Evolutionary conservation across 92 coral and sea anemone species (phyloP), one percentile per base, ranked within the genome.

Genomic region (Zoanthus sansibaricus): DNA sequence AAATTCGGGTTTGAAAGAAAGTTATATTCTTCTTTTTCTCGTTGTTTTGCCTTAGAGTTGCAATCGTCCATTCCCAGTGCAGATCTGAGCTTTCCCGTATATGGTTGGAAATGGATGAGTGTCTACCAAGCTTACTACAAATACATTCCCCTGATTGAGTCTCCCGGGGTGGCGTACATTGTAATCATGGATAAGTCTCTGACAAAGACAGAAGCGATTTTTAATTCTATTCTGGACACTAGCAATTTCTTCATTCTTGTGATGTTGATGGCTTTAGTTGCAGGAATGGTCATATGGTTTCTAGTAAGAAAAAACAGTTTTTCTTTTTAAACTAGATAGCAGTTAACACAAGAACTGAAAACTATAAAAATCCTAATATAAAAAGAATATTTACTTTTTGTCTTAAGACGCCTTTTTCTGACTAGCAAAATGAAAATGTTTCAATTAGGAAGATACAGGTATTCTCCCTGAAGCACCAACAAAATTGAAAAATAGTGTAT

Each of bases 51-150:
- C 15, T 6, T 37, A 82, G 86, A 47, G 32, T 62, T 82, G 18
- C 77, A 67, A 73, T 83, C 69, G 64, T 48, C 72, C 25, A 68
- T 67, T n/a, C 46, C 54, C n/a, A 56, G 42, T 17, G 69, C 82
- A 30, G 92, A 91, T 46, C 91, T 91, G 18, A 93, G 98, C 70
- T 95, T 95, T 79, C 98, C 98, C 3, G 91, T 95, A 48, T 93
- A 93, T 76, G 98, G 98, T 9, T 95, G 91, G 91, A 88, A 91
- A 62, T 94, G 96, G 89, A 95, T 93, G 76, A 87, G 86, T 9
- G 66, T 55, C 14, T 95, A 93, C 72, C 76, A 87, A 66, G 91
- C 82, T 6, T 55, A 88, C 44, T 91, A 93, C 47, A 83, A 91
- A 20, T 93, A 88, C 51, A 93, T 93, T 9, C 96, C 96, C 4